These are phyloP conservation scores for Etheostoma nigrum DNA, from an alignment of 2,797 vertebrate genomes.

Conservation along the genomic window DNA sequence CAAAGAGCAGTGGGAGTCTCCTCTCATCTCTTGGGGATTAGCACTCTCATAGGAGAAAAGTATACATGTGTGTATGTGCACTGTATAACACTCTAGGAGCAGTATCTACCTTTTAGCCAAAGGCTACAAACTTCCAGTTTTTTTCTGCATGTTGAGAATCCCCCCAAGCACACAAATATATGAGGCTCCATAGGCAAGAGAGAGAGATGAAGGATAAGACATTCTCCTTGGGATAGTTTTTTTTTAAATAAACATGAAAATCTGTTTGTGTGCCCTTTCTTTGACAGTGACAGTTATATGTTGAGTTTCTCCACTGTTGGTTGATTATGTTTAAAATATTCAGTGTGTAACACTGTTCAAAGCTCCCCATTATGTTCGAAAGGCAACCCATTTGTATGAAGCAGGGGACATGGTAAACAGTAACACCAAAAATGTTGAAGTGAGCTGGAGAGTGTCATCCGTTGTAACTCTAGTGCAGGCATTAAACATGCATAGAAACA, in stretches of 20 bases:
- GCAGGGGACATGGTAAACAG: slow-evolving; percentile 13
- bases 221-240: slow-evolving; percentile 57
- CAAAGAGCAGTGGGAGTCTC: slow-evolving; percentile 72
- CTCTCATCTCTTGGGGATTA: slow-evolving; percentile 80
- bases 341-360: slow-evolving; percentile 43
- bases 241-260: slow-evolving; percentile 75
- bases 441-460: slow-evolving; percentile 42
- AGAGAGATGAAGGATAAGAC: slow-evolving; percentile 67
- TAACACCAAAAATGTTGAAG: slow-evolving; percentile 51
- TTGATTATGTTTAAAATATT: slow-evolving; percentile 66
- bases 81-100: slow-evolving; percentile 54
- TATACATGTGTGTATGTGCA: slow-evolving; percentile 55
- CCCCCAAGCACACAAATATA: slow-evolving; percentile 62
- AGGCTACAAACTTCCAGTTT: slow-evolving; percentile 72
- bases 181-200: slow-evolving; percentile 57
- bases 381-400: slow-evolving; percentile 45
- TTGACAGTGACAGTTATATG: slow-evolving; percentile 35
- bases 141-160: slow-evolving; percentile 65
- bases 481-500: slow-evolving; percentile 71
- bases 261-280: slow-evolving; percentile 52
- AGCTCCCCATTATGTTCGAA: slow-evolving; percentile 28
- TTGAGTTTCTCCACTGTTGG: slow-evolving; percentile 21
- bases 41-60: slow-evolving; percentile 66
- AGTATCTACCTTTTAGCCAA: slow-evolving; percentile 72
- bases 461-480: slow-evolving; percentile 37